A percentile compares a stretch with the other conserved stretches of the same genome.
Conservation (phyloP, 2,888 invertebrate species). For the Arrhopalites spinosus region DNA sequence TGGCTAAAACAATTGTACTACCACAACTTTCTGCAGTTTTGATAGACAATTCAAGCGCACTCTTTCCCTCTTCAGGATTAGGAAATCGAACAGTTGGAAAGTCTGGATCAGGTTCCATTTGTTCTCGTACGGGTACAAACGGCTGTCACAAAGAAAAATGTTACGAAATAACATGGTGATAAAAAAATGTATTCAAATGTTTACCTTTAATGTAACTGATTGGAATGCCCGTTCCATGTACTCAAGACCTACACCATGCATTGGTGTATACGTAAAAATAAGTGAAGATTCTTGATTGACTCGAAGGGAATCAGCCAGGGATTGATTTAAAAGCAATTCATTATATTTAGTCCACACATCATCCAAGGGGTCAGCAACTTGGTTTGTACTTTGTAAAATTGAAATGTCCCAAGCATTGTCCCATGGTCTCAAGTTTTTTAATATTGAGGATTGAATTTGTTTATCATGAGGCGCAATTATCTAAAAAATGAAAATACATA, state of each 20-base stretch:
- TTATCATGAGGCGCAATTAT: conserved; percentile 91
- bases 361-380: conserved; percentile 72
- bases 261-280: conserved; percentile 88
- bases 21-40: conserved; percentile 74
- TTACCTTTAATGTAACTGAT: conserved; percentile 73
- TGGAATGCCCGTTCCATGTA: conserved; percentile 78
- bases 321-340: conserved; percentile 63
- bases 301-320: not conserved
- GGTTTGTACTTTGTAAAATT: conserved; percentile 63
- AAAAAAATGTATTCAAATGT: not conserved
- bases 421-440: conserved; percentile 76
- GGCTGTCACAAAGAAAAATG: conserved; percentile 21
- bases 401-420: conserved; percentile 77
- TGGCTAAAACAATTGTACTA: conserved; percentile 82
- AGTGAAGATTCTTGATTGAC: conserved; percentile 64
- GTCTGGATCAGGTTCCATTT: conserved; percentile 90
- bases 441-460: conserved; percentile 78
- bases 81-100: conserved; percentile 97
- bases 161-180: not conserved
- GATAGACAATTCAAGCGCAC: conserved; percentile 76
- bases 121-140: conserved; percentile 65
- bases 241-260: conserved; percentile 95
- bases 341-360: conserved; percentile 74
- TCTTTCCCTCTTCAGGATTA: conserved; percentile 95
- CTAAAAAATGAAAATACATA: conserved; percentile 62